Base-by-base conservation (phyloP, 2,113 vertebrate species). In the Chionodraco myersi region DNA sequence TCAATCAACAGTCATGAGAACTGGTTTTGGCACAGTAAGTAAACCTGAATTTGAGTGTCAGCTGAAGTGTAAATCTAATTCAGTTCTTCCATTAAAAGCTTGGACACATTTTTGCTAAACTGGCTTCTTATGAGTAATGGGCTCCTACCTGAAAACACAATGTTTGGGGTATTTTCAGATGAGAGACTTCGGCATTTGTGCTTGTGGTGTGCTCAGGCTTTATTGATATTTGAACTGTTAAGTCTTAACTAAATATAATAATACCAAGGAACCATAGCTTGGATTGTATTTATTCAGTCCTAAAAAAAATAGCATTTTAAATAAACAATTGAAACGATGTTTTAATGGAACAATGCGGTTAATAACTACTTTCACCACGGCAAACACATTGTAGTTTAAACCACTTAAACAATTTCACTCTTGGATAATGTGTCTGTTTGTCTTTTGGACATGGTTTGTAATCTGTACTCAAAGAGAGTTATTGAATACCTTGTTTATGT, bases 1-100 rank as follows among this genome's bases (percentile, higher is more conserved):
- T 66, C 69, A 72, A 70, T 79, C 63, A 80, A 58, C 56, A 10
- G n/a, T 26, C 52, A 0, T 30, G 8, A 41, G 16, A 54, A 30
- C 57, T 10, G 6, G 3, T 49, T 65, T 18, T 51, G 63, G 49
- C 15, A 13, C 41, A 51, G 9, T 34, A 66, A 18, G 23, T 30
- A 48, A 48, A 64, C n/a, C 45, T 64, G 45, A 48, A 49, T 30
- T 30, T 21, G 45, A 54, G 72, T 36, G 16, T 30, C 10, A 4
- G 69, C 41, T 45, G 15, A 66, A 75, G 53, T 56, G 53, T 18
- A 18, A 36, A 34, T 16, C 16, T 18, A 56, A 34, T 34, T 51
- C n/a, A 11, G 36, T 14, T 2, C 56, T 21, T 13, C 16, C 45
- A 49, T 51, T 18, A 16, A 66, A 67, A 10, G 10, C 47, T 23